These are phyloP conservation scores for Solen grandis DNA, from an alignment of 1,140 invertebrate genomes.

Conservation along the genomic window DNA sequence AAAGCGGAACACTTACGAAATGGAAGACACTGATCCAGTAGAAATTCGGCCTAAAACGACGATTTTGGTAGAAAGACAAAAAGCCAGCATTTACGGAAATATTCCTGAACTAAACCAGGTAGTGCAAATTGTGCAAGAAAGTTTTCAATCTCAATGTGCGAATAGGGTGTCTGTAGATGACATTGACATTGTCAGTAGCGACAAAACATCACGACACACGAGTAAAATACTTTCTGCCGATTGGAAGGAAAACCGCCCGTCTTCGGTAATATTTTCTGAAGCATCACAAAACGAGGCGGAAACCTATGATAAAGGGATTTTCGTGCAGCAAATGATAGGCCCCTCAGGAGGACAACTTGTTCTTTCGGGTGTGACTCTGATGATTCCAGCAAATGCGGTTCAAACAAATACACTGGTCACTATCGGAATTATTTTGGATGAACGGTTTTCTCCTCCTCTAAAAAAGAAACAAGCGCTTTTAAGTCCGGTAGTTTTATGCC, in stretches of 20 bases:
- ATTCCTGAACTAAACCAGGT: slow-evolving; percentile 5
- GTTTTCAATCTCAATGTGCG: slow-evolving; percentile 7
- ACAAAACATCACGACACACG: slow-evolving; percentile 1
- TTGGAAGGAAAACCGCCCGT: slow-evolving; percentile 34
- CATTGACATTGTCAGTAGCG: slow-evolving; percentile 12
- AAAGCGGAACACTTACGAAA: slow-evolving; percentile 7
- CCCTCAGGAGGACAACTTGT: not conserved
- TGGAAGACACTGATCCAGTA: not conserved
- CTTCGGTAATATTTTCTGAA: slow-evolving; percentile 1
- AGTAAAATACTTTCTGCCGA: slow-evolving; percentile 14
- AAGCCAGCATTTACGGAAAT: slow-evolving; percentile 25
- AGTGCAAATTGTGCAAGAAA: slow-evolving; percentile 28
- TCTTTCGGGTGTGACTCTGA: slow-evolving; percentile 27
- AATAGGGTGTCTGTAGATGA: slow-evolving; percentile 13
- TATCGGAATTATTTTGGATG: slow-evolving; percentile 42
- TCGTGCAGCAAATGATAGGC: slow-evolving; percentile 34
- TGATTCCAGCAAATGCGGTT: slow-evolving; percentile 33
- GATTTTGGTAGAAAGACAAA: slow-evolving; percentile 17
- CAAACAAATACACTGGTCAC: slow-evolving; percentile 26
- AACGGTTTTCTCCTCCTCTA: slow-evolving; percentile 18
- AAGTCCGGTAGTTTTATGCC: slow-evolving; percentile 45
- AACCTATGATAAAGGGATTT: slow-evolving; percentile 32
- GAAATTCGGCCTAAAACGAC: not conserved
- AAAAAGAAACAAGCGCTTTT: slow-evolving; percentile 21
- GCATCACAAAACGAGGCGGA: not conserved